Conservation (phyloP, 2,797 vertebrate genomes). For the Carapus acus region DNA sequence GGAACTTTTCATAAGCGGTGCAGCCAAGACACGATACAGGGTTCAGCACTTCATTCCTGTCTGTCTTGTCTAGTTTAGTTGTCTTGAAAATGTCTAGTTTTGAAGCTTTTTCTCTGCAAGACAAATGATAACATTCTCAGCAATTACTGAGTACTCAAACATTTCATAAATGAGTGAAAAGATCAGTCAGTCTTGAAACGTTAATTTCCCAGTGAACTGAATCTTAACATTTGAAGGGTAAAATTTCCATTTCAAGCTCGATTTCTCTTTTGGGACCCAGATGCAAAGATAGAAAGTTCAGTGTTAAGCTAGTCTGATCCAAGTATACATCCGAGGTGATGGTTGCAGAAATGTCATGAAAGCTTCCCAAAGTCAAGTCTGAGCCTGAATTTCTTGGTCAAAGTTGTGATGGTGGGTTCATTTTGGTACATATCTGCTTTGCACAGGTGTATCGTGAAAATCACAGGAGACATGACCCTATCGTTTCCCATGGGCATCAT, state of each 20-base stretch:
- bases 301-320: too few species aligned
- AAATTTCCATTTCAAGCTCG: too few species aligned
- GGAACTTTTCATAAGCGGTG: slow-evolving; percentile 71
- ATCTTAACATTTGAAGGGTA: too few species aligned
- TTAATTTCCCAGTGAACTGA: too few species aligned
- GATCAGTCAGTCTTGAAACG: background rate
- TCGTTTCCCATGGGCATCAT: slow-evolving; percentile 97
- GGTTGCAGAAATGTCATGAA: too few species aligned
- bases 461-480: slow-evolving; percentile 95
- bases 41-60: slow-evolving; percentile 35
- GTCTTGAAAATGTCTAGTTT: slow-evolving; percentile 11
- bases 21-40: slow-evolving; percentile 38
- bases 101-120: too few species aligned
- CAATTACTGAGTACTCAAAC: background rate
- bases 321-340: too few species aligned
- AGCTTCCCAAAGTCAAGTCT: too few species aligned
- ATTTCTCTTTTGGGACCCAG: too few species aligned
- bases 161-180: background rate
- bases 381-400: too few species aligned
- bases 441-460: slow-evolving; percentile 95
- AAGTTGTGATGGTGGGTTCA: background rate
- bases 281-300: too few species aligned
- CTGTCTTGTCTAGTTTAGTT: slow-evolving; percentile 1
- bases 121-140: background rate
- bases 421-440: background rate